Percentiles rank a stretch among this genome's conserved stretches.
phyloP scores from a whole-genome alignment of 2,888 invertebrate species.

The Plebejus anna region DNA sequence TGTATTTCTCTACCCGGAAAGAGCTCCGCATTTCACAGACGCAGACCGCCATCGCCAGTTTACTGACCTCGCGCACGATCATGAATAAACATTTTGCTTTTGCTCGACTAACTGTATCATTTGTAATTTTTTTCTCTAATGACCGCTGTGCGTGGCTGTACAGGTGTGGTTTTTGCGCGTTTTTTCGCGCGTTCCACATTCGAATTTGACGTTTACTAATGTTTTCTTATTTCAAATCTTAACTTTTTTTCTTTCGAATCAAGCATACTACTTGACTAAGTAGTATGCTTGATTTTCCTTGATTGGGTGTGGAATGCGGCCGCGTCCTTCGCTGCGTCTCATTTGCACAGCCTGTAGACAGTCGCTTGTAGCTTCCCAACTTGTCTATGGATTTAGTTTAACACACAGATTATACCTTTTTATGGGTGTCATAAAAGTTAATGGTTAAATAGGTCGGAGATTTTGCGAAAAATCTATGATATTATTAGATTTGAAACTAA shows the following conservation, averaged over 20 bases:
- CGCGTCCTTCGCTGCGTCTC: slow-evolving; percentile 76
- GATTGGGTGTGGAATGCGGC: slow-evolving; percentile 70
- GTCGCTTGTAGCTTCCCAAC: slow-evolving; percentile 65
- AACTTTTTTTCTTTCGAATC: neutral
- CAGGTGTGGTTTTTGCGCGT: neutral
- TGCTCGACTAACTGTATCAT: slow-evolving; percentile 16
- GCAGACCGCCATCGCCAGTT: slow-evolving; percentile 40
- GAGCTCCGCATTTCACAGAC: slow-evolving; percentile 48
- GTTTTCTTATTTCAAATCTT: neutral
- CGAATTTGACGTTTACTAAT: slow-evolving; percentile 10
- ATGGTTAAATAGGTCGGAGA: neutral
- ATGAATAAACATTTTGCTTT: slow-evolving; percentile 27
- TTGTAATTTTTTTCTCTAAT: slow-evolving; percentile 20
- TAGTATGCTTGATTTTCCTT: too few species aligned
- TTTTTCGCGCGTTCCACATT: neutral
- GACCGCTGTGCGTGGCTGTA: slow-evolving; percentile 3
- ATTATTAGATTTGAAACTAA: neutral
- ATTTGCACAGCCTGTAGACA: slow-evolving; percentile 69
- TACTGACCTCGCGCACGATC: slow-evolving; percentile 38
- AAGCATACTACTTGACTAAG: neutral
- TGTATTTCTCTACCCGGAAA: slow-evolving; percentile 50
- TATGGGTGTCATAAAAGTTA: neutral
- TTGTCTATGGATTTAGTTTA: slow-evolving; percentile 48
- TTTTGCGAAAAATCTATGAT: neutral
- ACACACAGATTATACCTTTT: slow-evolving; percentile 25